These are phyloP conservation scores for Psittacula derbiana DNA, from an alignment of 2,797 vertebrate species.

Conservation along the genomic window DNA sequence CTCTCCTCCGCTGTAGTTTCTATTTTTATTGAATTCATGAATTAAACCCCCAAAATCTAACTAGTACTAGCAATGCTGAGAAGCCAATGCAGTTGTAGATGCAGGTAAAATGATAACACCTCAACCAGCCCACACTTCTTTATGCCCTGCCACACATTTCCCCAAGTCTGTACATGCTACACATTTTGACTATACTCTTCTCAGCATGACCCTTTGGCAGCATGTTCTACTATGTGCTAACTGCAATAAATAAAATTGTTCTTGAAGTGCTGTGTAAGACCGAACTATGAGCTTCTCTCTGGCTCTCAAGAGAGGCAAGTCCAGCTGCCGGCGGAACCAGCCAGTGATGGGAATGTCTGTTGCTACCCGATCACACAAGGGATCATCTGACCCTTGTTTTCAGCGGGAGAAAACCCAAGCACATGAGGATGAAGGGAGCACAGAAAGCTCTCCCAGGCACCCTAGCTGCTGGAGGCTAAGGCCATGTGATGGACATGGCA, in stretches of 20 bases:
- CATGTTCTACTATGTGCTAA: not conserved
- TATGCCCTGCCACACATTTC: not conserved
- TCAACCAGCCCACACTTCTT: not conserved
- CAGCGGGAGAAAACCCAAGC: not conserved
- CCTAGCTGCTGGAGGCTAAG: not conserved
- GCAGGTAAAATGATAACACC: not conserved
- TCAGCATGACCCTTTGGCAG: not conserved
- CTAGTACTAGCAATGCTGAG: not conserved
- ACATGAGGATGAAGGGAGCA: not conserved
- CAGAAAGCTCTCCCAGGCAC: not conserved
- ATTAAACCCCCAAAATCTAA: not conserved
- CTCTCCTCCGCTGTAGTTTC: not conserved
- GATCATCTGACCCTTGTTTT: not conserved
- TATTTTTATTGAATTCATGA: not conserved
- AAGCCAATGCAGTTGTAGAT: not conserved
- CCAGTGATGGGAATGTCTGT: fast-evolving
- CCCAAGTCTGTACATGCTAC: not conserved
- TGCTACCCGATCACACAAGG: not conserved
- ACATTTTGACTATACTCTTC: not conserved
- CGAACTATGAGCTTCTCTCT: not conserved
- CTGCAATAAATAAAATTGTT: not conserved
- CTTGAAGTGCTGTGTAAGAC: not conserved
- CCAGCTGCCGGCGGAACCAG: not conserved
- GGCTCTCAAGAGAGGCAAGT: not conserved
- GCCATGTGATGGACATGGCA: not conserved